Conservation (phyloP, 2,888 invertebrate genomes). For the Melanchra persicariae region DNA sequence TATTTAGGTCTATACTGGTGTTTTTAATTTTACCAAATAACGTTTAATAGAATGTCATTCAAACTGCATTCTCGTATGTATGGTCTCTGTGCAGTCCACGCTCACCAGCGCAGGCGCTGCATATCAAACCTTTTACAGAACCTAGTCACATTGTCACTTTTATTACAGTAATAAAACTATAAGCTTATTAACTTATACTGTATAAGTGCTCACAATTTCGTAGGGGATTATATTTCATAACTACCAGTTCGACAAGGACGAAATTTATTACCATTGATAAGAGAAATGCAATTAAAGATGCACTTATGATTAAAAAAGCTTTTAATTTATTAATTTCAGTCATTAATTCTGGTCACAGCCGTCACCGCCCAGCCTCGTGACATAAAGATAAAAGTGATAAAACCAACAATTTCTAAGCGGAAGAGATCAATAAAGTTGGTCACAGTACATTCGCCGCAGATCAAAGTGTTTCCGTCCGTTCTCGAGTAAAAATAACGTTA, state of each 20-base stretch:
- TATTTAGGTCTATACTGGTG: background rate
- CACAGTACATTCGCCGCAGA: conserved; percentile 59
- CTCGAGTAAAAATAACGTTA: conserved; percentile 80
- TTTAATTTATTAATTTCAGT: conserved; percentile 18
- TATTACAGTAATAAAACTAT: background rate
- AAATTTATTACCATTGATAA: background rate
- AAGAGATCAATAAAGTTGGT: conserved; percentile 72
- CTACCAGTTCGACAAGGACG: background rate
- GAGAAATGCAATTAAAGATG: background rate
- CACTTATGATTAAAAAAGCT: conserved; percentile 9
- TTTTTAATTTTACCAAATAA: background rate
- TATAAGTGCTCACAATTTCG: background rate
- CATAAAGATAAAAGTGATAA: conserved; percentile 44
- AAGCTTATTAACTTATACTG: background rate
- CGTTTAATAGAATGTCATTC: background rate
- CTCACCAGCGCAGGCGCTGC: background rate
- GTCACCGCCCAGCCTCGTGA: conserved; percentile 7
- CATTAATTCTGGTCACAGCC: conserved; percentile 17
- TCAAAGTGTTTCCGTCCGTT: conserved; percentile 69
- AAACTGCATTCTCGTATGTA: background rate
- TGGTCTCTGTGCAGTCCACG: background rate
- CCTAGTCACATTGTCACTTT: conserved; percentile 4
- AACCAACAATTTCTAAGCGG: conserved; percentile 55
- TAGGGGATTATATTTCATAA: background rate
- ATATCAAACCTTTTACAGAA: background rate